Conservation (phyloP, 35 echinoderm and acorn worm species). For the Nesometra sesokonis region DNA sequence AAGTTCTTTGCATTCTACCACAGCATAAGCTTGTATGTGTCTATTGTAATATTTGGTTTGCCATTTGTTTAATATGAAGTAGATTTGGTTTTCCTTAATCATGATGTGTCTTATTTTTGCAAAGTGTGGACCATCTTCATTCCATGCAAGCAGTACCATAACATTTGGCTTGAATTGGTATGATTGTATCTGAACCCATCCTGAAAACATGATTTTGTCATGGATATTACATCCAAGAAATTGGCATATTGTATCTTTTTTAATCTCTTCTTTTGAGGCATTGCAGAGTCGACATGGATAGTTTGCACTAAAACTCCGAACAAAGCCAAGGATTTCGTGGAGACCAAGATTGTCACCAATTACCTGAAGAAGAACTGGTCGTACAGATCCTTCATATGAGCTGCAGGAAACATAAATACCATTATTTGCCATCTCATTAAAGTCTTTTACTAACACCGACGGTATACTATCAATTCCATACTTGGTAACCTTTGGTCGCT, state of each 20-base stretch:
- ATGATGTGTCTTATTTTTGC: constrained; percentile 23
- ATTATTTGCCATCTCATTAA: constrained; percentile 14
- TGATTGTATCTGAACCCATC: constrained; percentile 1
- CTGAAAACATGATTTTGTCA: not conserved
- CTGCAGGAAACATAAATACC: constrained; percentile 12
- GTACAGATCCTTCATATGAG: constrained; percentile 27
- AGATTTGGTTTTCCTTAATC: not conserved
- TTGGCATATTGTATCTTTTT: no score
- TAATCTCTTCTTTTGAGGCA: constrained; percentile 10
- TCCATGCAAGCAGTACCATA: constrained; percentile 25
- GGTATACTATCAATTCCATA: constrained; percentile 39
- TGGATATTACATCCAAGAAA: constrained; percentile 9
- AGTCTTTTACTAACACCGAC: constrained; percentile 3
- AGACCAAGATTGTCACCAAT: constrained; percentile 48
- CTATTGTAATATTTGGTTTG: constrained; percentile 25
- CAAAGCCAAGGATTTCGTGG: constrained; percentile 20
- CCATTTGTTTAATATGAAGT: constrained; percentile 33
- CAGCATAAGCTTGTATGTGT: constrained; percentile 41
- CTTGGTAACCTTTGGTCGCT: constrained; percentile 19
- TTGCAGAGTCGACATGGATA: constrained; percentile 41
- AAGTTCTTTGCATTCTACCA: not conserved
- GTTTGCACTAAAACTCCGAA: constrained; percentile 32
- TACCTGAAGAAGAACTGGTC: constrained; percentile 34
- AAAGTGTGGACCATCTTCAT: constrained; percentile 36
- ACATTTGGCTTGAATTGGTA: constrained; percentile 30